phyloP scores from a whole-genome alignment of 1,140 invertebrate species.

The Orussus abietinus region DNA sequence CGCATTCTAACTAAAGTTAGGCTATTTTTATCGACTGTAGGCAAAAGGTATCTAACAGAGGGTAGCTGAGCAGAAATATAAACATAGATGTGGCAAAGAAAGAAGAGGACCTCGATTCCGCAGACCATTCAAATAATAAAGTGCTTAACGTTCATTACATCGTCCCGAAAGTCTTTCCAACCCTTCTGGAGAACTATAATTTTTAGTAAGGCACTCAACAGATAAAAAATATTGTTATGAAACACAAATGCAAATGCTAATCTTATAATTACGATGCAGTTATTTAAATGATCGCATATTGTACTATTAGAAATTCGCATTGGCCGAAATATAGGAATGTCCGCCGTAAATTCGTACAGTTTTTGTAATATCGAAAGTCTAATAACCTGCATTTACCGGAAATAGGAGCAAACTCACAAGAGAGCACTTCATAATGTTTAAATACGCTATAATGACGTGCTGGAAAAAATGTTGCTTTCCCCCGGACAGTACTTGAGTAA shows the following conservation, averaged over 20 bases:
- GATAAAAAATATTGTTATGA: neutral
- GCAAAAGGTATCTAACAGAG: conserved; percentile 38
- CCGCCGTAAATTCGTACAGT: too few relatives aligned
- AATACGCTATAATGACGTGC: too few relatives aligned
- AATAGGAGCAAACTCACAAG: too few relatives aligned
- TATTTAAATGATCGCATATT: too few relatives aligned
- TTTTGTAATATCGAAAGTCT: too few relatives aligned
- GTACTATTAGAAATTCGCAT: too few relatives aligned
- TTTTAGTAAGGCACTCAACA: conserved; percentile 4
- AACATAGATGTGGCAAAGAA: conserved; percentile 27
- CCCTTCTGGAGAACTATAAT: neutral
- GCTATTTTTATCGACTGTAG: conserved; percentile 37
- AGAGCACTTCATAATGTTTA: too few relatives aligned
- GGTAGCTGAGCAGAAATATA: conserved; percentile 30
- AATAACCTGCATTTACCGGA: too few relatives aligned
- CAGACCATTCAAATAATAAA: conserved; percentile 18
- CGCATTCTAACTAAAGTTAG: conserved; percentile 35
- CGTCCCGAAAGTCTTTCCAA: neutral
- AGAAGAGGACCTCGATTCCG: conserved; percentile 20
- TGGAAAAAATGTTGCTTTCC: too few relatives aligned
- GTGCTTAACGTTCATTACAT: conserved; percentile 18
- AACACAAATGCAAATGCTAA: conserved; percentile 11
- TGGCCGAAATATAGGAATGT: too few relatives aligned
- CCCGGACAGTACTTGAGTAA: too few relatives aligned
- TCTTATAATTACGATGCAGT: too few relatives aligned